Conservation (phyloP, 2,888 invertebrate species). For the Caenorhabditis zanzibari region DNA sequence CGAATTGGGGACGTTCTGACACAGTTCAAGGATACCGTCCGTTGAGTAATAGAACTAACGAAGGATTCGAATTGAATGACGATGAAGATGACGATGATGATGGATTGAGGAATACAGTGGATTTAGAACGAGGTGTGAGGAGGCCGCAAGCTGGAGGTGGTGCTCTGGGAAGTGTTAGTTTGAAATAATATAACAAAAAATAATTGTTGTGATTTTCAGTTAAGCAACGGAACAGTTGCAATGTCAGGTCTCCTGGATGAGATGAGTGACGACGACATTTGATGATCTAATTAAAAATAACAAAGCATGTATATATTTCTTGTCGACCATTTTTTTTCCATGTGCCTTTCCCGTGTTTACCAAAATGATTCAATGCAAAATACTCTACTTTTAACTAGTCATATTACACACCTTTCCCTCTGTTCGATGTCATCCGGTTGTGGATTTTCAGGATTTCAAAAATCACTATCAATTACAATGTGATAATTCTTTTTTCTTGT, state of each 20-base stretch:
- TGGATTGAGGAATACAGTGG: constrained; percentile 18
- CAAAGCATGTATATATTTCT: constrained; percentile 28
- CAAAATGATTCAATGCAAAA: constrained; percentile 26
- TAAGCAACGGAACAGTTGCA: constrained; percentile 50
- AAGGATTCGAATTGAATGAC: constrained; percentile 56
- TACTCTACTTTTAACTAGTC: constrained; percentile 15
- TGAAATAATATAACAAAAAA: neutral
- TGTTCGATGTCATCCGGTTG: constrained; percentile 25
- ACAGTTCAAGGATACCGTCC: constrained; percentile 64
- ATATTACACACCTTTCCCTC: neutral
- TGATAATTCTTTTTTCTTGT: constrained; percentile 14
- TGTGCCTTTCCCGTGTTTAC: constrained; percentile 28
- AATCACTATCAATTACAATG: constrained; percentile 30
- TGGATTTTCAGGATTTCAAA: constrained; percentile 20
- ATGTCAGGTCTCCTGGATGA: constrained; percentile 65
- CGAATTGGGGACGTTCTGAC: constrained; percentile 66
- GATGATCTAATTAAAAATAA: neutral
- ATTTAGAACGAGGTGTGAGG: constrained; percentile 37
- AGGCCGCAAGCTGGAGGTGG: constrained; percentile 37
- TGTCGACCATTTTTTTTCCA: neutral
- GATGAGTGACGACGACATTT: constrained; percentile 63
- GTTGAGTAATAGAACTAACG: constrained; percentile 51
- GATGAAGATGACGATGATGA: constrained; percentile 55
- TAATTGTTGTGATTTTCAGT: neutral
- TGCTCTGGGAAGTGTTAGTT: constrained; percentile 46